Evolutionary conservation across 2,113 vertebrate species (phyloP).

Genomic region (Sula dactylatra): DNA sequence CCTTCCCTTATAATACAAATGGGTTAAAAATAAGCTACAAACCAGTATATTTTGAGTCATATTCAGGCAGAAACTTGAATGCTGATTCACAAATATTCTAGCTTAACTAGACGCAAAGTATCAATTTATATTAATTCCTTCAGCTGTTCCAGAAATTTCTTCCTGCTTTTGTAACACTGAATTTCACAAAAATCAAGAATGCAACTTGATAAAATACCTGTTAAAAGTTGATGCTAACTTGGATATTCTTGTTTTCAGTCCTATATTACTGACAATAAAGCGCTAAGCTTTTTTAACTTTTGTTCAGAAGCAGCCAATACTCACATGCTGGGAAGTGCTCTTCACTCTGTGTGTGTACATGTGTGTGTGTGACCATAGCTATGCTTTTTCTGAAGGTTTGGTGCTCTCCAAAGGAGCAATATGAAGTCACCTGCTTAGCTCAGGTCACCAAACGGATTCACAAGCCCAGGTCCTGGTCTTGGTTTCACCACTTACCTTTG

Average conservation of each 20-base stretch:
- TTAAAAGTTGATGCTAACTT: neutral
- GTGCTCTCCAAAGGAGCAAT: neutral
- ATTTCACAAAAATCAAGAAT: neutral
- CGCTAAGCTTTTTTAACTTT: neutral
- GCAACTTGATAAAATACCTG: neutral
- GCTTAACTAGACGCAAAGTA: neutral
- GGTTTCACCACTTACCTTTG: neutral
- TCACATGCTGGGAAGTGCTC: neutral
- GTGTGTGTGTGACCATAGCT: neutral
- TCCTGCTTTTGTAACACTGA: neutral
- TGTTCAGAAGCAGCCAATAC: neutral
- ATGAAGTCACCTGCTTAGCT: neutral
- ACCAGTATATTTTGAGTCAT: neutral
- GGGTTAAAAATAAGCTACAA: neutral
- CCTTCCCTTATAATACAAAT: neutral
- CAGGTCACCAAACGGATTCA: neutral
- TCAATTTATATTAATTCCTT: neutral
- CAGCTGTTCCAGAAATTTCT: neutral
- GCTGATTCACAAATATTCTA: neutral
- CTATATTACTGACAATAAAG: neutral
- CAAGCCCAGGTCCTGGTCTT: neutral
- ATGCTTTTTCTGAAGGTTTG: neutral
- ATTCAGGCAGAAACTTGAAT: neutral
- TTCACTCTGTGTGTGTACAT: neutral
- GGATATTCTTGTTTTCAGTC: neutral